Conservation (phyloP, 2,888 invertebrate species). For the Drosophila maculinotata region DNA sequence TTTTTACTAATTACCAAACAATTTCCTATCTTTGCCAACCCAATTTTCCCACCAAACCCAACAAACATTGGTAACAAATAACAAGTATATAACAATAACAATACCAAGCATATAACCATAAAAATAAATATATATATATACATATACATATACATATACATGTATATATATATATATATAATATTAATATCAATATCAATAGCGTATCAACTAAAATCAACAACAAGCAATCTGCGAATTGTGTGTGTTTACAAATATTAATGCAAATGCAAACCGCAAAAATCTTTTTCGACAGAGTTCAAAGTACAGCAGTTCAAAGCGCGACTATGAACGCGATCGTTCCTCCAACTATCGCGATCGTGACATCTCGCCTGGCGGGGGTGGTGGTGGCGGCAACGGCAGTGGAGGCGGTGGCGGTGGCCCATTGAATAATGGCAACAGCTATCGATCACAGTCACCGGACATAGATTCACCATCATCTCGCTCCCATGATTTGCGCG, state of each 20-base stretch:
- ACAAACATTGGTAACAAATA: constrained; percentile 24
- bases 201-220: constrained; percentile 1
- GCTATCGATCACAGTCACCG: constrained; percentile 90
- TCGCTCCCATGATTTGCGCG: constrained; percentile 84
- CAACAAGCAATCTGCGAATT: constrained; percentile 2
- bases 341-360: constrained; percentile 85
- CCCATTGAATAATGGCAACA: constrained; percentile 87
- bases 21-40: background rate
- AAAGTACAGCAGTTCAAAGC: constrained; percentile 92
- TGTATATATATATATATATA: too few relatives aligned
- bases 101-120: constrained; percentile 8
- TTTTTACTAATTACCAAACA: constrained; percentile 3
- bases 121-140: constrained; percentile 3
- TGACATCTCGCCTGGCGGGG: constrained; percentile 84
- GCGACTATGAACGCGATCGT: constrained; percentile 87
- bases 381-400: constrained; percentile 61
- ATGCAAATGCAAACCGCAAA: constrained; percentile 12
- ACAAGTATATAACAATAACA: constrained; percentile 9
- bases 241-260: constrained; percentile 4
- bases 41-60: background rate
- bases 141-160: too few relatives aligned
- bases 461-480: constrained; percentile 89
- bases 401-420: constrained; percentile 70
- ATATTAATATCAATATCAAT: constrained; percentile 11
- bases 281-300: constrained; percentile 87